Percentiles rank a stretch among this genome's conserved stretches.
phyloP scores from a whole-genome alignment of 2,888 invertebrate species.

The Amblyjoppa proteus region DNA sequence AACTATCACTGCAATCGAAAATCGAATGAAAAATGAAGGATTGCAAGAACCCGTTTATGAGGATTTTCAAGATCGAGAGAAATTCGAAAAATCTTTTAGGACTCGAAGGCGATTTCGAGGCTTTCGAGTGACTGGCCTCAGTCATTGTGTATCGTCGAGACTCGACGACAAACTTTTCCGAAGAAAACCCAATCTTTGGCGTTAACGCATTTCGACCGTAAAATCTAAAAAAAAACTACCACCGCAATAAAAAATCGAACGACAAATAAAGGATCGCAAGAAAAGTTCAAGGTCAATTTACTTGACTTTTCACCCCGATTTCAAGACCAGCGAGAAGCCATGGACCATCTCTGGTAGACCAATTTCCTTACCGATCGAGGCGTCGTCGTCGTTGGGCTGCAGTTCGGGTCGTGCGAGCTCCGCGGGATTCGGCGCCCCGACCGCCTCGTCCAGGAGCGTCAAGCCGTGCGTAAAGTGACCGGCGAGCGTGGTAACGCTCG shows the following conservation, averaged over 20 bases:
- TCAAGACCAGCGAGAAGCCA: background rate
- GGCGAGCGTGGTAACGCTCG: constrained; percentile 92
- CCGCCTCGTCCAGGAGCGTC: constrained; percentile 91
- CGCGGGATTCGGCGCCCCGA: constrained; percentile 94
- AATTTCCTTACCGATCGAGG: constrained; percentile 58
- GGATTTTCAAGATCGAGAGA: too few species aligned
- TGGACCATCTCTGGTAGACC: background rate
- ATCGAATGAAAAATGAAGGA: too few species aligned
- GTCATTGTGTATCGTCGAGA: too few species aligned
- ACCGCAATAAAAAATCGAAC: background rate
- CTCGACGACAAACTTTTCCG: too few species aligned
- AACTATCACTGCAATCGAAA: too few species aligned
- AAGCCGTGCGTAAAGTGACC: constrained; percentile 93
- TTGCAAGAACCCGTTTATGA: too few species aligned
- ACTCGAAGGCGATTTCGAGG: too few species aligned
- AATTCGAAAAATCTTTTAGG: too few species aligned
- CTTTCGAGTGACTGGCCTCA: too few species aligned
- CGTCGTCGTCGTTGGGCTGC: constrained; percentile 52
- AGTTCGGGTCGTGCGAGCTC: constrained; percentile 87
- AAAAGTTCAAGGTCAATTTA: background rate
- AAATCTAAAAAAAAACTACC: too few species aligned
- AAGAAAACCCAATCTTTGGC: too few species aligned
- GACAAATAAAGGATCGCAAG: background rate
- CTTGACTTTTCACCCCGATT: background rate
- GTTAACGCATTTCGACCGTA: too few species aligned